Base-by-base conservation (phyloP, 2,797 vertebrate genomes). In the Hyperoplus lanceolatus region DNA sequence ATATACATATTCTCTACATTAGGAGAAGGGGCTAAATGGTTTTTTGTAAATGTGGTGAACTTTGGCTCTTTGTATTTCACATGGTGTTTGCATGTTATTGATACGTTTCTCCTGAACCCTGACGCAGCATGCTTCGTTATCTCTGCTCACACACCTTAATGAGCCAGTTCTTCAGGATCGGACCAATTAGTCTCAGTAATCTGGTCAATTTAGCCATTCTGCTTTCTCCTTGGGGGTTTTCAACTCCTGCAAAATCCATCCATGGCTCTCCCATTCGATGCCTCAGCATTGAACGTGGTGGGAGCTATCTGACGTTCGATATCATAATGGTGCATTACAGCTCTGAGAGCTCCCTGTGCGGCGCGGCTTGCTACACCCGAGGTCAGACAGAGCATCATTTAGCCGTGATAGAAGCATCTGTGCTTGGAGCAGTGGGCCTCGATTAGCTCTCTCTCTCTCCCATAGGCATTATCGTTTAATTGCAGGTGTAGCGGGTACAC, bases 241-340 rank as follows among this genome's bases (percentile, higher is more conserved):
- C 63, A 68, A 51, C 82, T 68, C 56, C 74, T 54, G 67, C 65
- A 88, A 29, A 87, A 79, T 79, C 70, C 45, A 4, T 5, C 60
- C 55, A 62, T 51, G 15, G 41, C 67, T 65, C 49, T 77, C 66
- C 73, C 42, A 77, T 78, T 78, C 36, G 18, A 77, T 79, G 68
- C 48, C 61, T 72, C 9, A 9, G 74, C 64, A 60, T 38, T n/a
- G 43, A 84, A 53, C 5, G 4, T 61, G 48, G 45, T 14, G 45
- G 62, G 42, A 18, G 73, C 58, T 79, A 77, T 88, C 51, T 70
- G 75, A 73, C 8, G 84, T 80, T 92, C 87, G 48, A 91, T 93
- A 90, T 92, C 91, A 86, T 93, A 91, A 93, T 92, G 88, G 90
- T 83, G 87, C 90, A 90, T 93, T 90, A 90, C 87, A 46, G 81